Base-by-base conservation (phyloP, 2,113 vertebrate species). In the Crocuta crocuta region DNA sequence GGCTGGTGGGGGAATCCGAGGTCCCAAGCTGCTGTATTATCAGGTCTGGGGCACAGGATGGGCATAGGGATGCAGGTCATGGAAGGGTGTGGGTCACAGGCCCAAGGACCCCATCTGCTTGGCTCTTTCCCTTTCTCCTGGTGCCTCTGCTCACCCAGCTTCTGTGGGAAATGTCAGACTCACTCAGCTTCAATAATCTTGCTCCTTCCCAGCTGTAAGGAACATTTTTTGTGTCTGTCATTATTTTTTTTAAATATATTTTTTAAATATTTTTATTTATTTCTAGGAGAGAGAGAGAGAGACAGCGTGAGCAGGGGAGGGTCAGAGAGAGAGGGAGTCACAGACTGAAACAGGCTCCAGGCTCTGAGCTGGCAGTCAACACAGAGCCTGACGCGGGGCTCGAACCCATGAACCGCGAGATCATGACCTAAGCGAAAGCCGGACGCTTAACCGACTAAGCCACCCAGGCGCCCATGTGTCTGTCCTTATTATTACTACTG, bases 141-240 rank as follows among this genome's bases (percentile, higher is more conserved):
- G 94, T 80, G 58, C 74, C 55, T 50, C 31, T 2, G 45, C 43
- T 83, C 89, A 81, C 88, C 86, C 21, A 10, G 19, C 78, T 97
- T 97, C 92, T 74, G 97, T 89, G 94, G 24, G 39, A 95, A 95
- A 97, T 21, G 35, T 73, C 91, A 96, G 91, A 71, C 88, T 78
- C 15, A 74, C 61, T 92, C 24, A n/a, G 43, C 92, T 97, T 97
- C 58, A 96, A 84, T 65, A 95, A 84, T 71, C 84, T 80, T 96
- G 92, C n/a, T 85, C 76, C 84, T 84, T 89, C 89, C 78, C 66
- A 95, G 89, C 0, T 4, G 39, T 58, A 35, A 94, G 91, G 65
- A 87, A 48, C 0, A 93, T 55, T 17, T 90, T 93, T 81, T 17
- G 58, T 61, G 2, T 21, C n/a, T 50, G n/a, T 93, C 79, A 43